Evolutionary conservation across 37 sponge, comb jelly and placozoan genomes (phyloP), one percentile per base, ranked within the genome.

Genomic region (Corticium candelabrum): DNA sequence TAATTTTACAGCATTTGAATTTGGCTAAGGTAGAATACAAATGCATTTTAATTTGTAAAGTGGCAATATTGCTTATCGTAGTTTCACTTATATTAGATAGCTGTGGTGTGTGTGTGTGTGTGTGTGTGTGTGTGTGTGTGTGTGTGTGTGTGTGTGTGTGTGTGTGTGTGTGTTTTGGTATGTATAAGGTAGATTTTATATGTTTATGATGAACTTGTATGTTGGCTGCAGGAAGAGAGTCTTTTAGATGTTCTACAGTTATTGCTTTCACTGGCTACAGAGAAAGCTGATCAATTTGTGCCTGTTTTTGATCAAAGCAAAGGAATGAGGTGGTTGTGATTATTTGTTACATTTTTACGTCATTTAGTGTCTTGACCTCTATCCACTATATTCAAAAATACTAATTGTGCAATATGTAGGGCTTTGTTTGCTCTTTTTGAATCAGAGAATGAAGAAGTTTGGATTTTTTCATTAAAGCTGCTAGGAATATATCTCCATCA

Each of bases 191-290:
- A 21, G 56, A 21, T 5, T 43, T 5, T 43, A 11, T 43, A 11
- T 43, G 56, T 11, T 43, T 43, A 21, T 43, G 11, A 11, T 43
- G 5, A 11, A 21, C 11, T 5, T 43, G 56, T 43, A 11, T 43
- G 56, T 43, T 5, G 56, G 5, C 29, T 39, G 2, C 56, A 89
- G 89, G 86, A 83, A 73, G 83, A 90, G 77, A 88, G 87, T 81
- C 68, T 87, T 7, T 62, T 35, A 2, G 91, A 90, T 74, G 83
- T 90, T 0, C 5, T 90, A 41, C 68, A 71, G 34, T 75, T 90
- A 15, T 43, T 90, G 5, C 38, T 88, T 2, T 85, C 82, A 0
- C 39, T 90, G 27, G 67, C 86, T 74, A 35, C 40, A n/a, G 36
- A 79, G 4, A 4, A 30, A 32, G 37, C 82, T 40, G 78, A 75